Base-by-base conservation (phyloP, 2,113 vertebrate genomes). In the Sceloporus tristichus region DNA sequence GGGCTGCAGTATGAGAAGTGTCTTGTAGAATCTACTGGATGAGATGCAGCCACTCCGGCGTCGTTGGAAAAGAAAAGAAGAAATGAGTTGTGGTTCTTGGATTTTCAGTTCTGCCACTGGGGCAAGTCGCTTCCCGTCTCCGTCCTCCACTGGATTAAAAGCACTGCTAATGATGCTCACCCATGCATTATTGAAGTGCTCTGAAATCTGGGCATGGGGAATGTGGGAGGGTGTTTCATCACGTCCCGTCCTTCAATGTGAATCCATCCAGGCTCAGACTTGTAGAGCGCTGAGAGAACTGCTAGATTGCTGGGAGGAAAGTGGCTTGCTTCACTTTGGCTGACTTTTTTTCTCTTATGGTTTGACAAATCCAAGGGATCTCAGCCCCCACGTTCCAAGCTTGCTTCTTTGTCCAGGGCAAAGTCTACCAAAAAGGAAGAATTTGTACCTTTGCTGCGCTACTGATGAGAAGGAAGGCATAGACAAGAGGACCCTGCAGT, bases 61-160 rank as follows among this genome's bases (percentile, higher is more conserved):
- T 38, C 71, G 59, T 9, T 66, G 48, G 29, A 56, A 85, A 77
- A 48, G 54, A 18, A 11, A 8, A n/a, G 7, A 21, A 73, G n/a
- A 84, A 56, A 56, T 42, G 23, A 85, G 59, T 66, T 34, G 74
- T 21, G 29, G 66, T n/a, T 54, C 66, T 68, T 54, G 42, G 84
- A 34, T 79, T 79, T 70, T 70, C 74, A 29, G 82, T 42, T 3
- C 82, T 54, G 53, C 82, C 18, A 4, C 65, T 38, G 25, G 82
- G 66, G 48, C 82, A 88, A 40, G 48, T 68, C 74, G 11, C 48
- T 59, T 70, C 82, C 48, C n/a, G 81, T 71, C 34, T 59, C 74
- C 5, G 16, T 54, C 74, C 48, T 82, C 87, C 74, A 23, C 19
- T 40, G 29, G 48, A 56, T 71, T 79, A 84, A 88, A 54, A 84